Conservation (phyloP, 2,797 vertebrate genomes). For the Mionectes olivaceus region DNA sequence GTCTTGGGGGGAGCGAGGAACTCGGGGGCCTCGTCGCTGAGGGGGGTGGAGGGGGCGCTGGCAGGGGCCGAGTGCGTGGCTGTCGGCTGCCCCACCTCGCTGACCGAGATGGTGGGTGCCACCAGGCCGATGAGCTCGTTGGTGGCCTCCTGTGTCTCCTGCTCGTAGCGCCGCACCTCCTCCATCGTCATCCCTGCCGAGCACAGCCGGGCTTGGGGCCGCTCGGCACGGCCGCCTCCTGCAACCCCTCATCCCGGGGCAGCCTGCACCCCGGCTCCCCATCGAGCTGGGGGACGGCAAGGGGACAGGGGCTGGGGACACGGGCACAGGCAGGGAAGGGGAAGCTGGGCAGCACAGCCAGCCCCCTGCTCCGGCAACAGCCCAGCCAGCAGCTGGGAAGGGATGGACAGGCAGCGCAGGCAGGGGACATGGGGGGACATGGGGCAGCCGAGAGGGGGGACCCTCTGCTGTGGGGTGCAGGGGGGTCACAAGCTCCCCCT, state of each 20-base stretch:
- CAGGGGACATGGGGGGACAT: neutral
- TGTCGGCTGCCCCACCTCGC: conserved; percentile 44
- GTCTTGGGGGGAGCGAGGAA: conserved; percentile 75
- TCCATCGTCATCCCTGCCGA: conserved; percentile 88
- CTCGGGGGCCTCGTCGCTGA: conserved; percentile 73
- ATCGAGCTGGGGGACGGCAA: neutral
- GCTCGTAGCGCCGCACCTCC: conserved; percentile 87
- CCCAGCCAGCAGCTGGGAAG: neutral
- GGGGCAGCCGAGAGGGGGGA: neutral
- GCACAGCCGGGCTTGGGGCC: conserved; percentile 34
- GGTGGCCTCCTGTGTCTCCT: conserved; percentile 86
- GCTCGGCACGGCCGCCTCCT: neutral
- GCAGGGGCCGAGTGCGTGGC: conserved; percentile 64
- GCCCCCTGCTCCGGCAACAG: neutral
- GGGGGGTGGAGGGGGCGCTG: conserved; percentile 74
- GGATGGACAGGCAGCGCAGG: neutral
- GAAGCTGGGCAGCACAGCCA: neutral
- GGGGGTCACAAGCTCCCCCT: neutral
- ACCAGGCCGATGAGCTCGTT: conserved; percentile 85
- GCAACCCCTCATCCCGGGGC: neutral
- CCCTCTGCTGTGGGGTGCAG: neutral
- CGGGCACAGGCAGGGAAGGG: neutral
- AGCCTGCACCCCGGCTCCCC: neutral
- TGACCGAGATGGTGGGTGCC: conserved; percentile 72
- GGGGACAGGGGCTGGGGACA: neutral